Conservation (phyloP, 2,888 invertebrate species). For the Melanchra persicariae region DNA sequence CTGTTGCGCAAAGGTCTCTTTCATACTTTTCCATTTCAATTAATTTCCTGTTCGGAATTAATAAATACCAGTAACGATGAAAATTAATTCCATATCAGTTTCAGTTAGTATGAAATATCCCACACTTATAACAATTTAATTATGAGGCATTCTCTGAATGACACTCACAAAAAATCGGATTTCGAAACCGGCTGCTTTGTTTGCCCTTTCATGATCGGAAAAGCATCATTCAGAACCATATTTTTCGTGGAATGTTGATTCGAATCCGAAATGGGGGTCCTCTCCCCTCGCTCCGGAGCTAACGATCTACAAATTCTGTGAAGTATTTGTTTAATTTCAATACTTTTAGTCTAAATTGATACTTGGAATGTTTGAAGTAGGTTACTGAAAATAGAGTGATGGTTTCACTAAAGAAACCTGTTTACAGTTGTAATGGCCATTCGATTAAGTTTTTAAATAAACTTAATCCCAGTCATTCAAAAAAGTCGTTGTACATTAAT, state of each 20-base stretch:
- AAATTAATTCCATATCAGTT: conserved; percentile 2
- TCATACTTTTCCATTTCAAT: not conserved
- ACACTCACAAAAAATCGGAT: conserved; percentile 22
- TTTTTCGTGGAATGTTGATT: conserved; percentile 57
- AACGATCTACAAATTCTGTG: conserved; percentile 51
- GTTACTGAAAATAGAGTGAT: conserved; percentile 25
- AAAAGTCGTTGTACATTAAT: not conserved
- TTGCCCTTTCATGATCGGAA: conserved; percentile 59
- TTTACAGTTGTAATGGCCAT: conserved; percentile 21
- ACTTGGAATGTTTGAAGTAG: conserved; percentile 33
- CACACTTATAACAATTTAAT: conserved; percentile 5
- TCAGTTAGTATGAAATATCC: conserved; percentile 1
- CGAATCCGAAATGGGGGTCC: conserved; percentile 45
- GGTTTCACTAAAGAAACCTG: conserved; percentile 7
- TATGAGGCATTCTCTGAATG: not conserved
- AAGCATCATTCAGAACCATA: conserved; percentile 45
- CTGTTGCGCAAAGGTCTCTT: not conserved
- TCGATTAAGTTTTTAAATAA: conserved; percentile 24
- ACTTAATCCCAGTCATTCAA: conserved; percentile 5
- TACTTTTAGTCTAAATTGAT: conserved; percentile 53
- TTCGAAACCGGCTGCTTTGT: conserved; percentile 27
- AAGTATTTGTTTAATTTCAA: conserved; percentile 59
- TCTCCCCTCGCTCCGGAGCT: conserved; percentile 35
- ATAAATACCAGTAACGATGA: conserved; percentile 15
- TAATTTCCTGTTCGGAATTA: conserved; percentile 1